Percentiles rank a stretch among this genome's conserved stretches.
These are phyloP conservation scores for Ophion obscuratus DNA, from an alignment of 2,888 invertebrate genomes.

Conservation along the genomic window DNA sequence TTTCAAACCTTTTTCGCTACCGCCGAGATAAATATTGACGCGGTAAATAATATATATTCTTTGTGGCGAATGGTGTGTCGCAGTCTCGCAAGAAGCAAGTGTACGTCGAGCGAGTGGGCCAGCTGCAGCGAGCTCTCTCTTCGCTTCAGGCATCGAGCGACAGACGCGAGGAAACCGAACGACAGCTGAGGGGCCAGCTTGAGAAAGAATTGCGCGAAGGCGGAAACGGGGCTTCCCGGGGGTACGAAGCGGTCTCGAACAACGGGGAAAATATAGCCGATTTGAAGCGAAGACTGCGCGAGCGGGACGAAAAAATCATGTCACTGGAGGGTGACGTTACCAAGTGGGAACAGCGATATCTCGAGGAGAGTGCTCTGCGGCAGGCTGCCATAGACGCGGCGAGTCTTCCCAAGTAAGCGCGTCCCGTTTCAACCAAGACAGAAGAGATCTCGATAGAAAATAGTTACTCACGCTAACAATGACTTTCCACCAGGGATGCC, in stretches of 20 bases:
- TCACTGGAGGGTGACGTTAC: conserved; percentile 92
- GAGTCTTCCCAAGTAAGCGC: conserved; percentile 82
- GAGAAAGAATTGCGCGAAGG: conserved; percentile 91
- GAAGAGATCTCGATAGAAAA: neutral
- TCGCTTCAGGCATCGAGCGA: conserved; percentile 94
- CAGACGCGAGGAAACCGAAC: conserved; percentile 93
- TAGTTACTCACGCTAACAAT: too few species aligned
- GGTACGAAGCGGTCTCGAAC: conserved; percentile 81
- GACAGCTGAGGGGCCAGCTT: conserved; percentile 92
- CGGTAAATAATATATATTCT: neutral
- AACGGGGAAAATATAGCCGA: conserved; percentile 87
- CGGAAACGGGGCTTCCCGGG: conserved; percentile 77
- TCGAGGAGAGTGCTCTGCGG: conserved; percentile 92
- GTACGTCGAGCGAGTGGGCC: conserved; percentile 93
- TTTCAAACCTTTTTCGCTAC: too few species aligned
- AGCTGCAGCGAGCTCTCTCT: conserved; percentile 92
- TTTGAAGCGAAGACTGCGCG: conserved; percentile 87
- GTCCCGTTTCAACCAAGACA: neutral
- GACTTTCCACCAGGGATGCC: conserved; percentile 53
- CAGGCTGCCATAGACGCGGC: conserved; percentile 94
- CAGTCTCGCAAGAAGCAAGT: conserved; percentile 93
- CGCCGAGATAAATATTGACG: neutral
- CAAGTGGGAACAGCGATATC: conserved; percentile 94
- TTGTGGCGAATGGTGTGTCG: neutral
- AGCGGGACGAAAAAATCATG: conserved; percentile 90